Conservation (phyloP, 2,113 vertebrate genomes). For the Neopipo cinnamomea region DNA sequence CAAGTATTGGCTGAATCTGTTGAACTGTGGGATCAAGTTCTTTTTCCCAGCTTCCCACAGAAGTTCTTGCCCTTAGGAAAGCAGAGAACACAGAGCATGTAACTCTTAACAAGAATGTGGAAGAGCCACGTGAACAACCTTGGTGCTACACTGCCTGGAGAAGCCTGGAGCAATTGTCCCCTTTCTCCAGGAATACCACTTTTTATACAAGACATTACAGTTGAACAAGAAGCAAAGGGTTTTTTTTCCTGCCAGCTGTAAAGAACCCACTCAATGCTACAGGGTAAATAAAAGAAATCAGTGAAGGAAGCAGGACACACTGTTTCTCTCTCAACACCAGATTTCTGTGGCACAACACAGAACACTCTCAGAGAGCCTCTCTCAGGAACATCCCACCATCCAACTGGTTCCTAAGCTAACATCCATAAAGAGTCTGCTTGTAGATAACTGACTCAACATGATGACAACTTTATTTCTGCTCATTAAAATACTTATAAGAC, state of each 20-base stretch:
- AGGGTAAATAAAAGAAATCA: background rate
- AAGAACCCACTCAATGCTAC: background rate
- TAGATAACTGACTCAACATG: background rate
- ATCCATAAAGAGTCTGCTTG: background rate
- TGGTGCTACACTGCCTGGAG: background rate
- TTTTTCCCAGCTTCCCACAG: background rate
- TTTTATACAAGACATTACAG: background rate
- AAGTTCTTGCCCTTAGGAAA: background rate
- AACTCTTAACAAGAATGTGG: background rate
- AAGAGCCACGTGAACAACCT: background rate
- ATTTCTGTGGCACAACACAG: background rate
- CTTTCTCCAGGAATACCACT: background rate
- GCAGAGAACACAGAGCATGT: background rate
- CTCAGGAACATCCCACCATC: background rate
- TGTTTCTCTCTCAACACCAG: background rate
- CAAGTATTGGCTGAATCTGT: fast-evolving
- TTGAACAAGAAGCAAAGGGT: background rate
- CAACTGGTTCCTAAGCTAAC: background rate
- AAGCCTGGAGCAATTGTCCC: background rate
- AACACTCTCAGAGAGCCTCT: background rate
- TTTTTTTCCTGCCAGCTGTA: background rate
- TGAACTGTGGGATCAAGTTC: background rate
- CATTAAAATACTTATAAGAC: background rate
- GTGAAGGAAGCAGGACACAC: background rate
- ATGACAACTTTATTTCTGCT: background rate